A percentile compares a stretch with the other conserved stretches of the same genome.
Evolutionary conservation across 2,113 vertebrate species (phyloP).

Genomic region (Nothocercus nigrocapillus): DNA sequence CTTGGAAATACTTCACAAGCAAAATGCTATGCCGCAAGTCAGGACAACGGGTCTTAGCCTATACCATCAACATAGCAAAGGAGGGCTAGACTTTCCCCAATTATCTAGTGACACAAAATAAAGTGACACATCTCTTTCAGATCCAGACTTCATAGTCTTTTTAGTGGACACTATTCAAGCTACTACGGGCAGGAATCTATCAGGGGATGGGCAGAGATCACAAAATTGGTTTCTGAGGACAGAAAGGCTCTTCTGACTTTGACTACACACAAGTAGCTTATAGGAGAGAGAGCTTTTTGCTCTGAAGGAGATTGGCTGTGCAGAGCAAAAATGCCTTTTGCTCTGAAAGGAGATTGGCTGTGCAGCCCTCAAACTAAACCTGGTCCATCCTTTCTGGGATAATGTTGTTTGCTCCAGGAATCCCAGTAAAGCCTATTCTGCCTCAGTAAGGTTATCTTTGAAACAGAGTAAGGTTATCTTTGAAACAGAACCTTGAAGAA

Average conservation of each 20-base stretch:
- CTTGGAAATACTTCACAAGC: not conserved
- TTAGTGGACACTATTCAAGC: not conserved
- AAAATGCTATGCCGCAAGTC: not conserved
- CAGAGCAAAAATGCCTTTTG: not conserved
- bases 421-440: not conserved
- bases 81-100: not conserved
- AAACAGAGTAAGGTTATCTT: not conserved
- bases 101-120: not conserved
- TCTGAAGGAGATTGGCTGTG: not conserved
- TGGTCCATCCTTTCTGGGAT: not conserved
- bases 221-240: not conserved
- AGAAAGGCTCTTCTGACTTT: not conserved
- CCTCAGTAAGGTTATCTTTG: not conserved
- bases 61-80: not conserved
- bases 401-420: not conserved
- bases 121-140: not conserved
- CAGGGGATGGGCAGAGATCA: not conserved
- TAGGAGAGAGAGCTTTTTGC: not conserved
- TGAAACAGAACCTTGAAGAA: not conserved
- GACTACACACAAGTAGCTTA: not conserved
- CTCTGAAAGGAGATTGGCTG: not conserved
- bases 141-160: not conserved
- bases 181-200: not conserved
- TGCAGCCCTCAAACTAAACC: not conserved
- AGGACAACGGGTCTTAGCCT: not conserved